Base-by-base conservation (phyloP, 1,140 invertebrate species). In the Aphaenogaster ashmeadi region DNA sequence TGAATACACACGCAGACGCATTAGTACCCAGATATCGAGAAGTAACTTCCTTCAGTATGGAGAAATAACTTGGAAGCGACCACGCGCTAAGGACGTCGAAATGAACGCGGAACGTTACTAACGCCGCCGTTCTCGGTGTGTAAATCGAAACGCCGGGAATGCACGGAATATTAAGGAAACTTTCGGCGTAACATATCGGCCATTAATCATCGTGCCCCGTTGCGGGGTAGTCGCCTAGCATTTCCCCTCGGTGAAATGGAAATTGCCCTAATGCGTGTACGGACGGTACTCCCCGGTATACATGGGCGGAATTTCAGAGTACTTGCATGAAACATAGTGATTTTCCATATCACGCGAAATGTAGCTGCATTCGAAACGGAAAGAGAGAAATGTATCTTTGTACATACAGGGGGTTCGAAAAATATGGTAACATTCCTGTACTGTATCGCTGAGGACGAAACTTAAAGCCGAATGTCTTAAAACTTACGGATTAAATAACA, bases 101-200 rank as follows among this genome's bases (percentile, higher is more conserved):
- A 60, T 60, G 54, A 83, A 41, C 52, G 60, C 21, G 60, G n/a
- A 11, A 52, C 33, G 18, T 50, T n/a, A 3, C 33, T 41, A 56
- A 13, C 11, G 64, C 41, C n/a, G 33, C 21, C 78, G 38, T 54
- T 72, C 67, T 3, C 67, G 66, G 1, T 33, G 27, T 41, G 80
- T 83, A 83, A 83, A 83, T 83, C 80, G 67, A 74, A 83, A 60
- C 47, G 52, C 69, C 27, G 54, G 67, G 69, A 83, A 83, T 74
- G 41, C 41, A 38, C 67, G 54, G 80, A 83, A 83, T 83, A 83
- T 83, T 60, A 83, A 83, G 80, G 80, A 83, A 83, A 83, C 67
- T 83, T 83, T 74, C 52, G 38, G 27, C 52, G 80, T 83, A 83
- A 83, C 80, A 83, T 60, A 83, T 83, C 69, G 80, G 80, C 80